Percentiles rank a stretch among this genome's conserved stretches.
Conservation (phyloP, 2,888 invertebrate species). For the Himalopsyche anomala region DNA sequence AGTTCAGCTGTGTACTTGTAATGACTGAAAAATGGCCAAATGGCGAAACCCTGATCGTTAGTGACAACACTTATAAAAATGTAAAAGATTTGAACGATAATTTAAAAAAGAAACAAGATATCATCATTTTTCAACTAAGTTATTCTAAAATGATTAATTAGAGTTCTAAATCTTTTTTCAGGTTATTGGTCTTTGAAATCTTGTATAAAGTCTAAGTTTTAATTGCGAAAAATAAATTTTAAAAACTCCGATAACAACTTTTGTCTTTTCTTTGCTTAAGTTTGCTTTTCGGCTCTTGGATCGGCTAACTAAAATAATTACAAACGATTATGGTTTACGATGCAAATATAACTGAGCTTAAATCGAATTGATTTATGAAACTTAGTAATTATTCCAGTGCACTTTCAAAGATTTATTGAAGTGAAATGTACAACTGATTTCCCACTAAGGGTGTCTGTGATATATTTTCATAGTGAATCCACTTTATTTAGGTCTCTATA, state of each 20-base stretch:
- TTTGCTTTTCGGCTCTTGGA: constrained; percentile 33
- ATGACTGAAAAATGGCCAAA: no score
- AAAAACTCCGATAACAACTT: not conserved
- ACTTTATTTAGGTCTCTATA: not conserved
- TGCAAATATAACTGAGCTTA: constrained; percentile 11
- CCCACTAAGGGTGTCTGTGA: constrained; percentile 10
- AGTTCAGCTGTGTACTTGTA: no score
- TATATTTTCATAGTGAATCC: constrained; percentile 32
- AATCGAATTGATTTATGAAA: constrained; percentile 42
- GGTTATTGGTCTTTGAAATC: not conserved
- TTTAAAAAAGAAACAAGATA: no score
- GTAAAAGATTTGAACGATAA: no score
- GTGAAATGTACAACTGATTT: constrained; percentile 31
- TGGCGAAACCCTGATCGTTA: no score
- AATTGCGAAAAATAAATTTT: not conserved
- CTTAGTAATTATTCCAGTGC: constrained; percentile 2
- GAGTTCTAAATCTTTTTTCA: not conserved
- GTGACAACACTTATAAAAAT: no score
- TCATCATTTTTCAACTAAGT: not conserved
- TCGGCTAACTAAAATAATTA: constrained; percentile 24
- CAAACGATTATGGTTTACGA: not conserved
- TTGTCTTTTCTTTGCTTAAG: not conserved
- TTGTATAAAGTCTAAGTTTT: constrained; percentile 25
- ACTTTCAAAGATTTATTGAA: constrained; percentile 13
- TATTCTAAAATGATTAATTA: not conserved